Evolutionary conservation across 2,113 vertebrate species (phyloP).

Genomic region (Numida meleagris): DNA sequence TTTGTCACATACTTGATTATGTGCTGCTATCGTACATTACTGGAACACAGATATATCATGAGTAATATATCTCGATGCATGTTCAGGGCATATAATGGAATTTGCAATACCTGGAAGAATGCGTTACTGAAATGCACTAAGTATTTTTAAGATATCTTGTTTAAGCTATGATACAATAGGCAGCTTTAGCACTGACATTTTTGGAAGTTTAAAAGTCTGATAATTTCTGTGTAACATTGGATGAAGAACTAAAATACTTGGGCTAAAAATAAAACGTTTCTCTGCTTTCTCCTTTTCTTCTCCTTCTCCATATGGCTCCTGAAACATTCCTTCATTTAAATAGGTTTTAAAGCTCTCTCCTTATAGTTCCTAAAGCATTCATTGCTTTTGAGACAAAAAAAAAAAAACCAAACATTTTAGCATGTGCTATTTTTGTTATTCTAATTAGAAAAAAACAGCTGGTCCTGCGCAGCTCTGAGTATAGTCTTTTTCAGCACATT

Average conservation of each 20-base stretch:
- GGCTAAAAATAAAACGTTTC: slow-evolving; percentile 77
- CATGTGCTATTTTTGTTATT: slow-evolving; percentile 86
- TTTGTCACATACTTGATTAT: slow-evolving; percentile 51
- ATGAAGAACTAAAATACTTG: slow-evolving; percentile 67
- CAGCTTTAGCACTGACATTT: slow-evolving; percentile 58
- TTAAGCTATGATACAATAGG: slow-evolving; percentile 47
- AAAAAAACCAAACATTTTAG: slow-evolving; percentile 72
- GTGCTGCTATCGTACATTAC: slow-evolving; percentile 13
- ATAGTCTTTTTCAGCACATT: slow-evolving; percentile 79
- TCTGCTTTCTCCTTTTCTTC: slow-evolving; percentile 64
- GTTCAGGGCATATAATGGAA: slow-evolving; percentile 33
- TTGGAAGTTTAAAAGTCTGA: slow-evolving; percentile 72
- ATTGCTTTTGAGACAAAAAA: slow-evolving; percentile 76
- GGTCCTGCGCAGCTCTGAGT: slow-evolving; percentile 77
- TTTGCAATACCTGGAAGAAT: slow-evolving; percentile 44
- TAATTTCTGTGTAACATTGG: slow-evolving; percentile 67
- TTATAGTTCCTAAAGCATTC: slow-evolving; percentile 82
- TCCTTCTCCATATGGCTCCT: slow-evolving; percentile 82
- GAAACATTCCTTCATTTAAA: slow-evolving; percentile 81
- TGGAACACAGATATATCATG: slow-evolving; percentile 14
- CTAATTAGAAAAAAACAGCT: slow-evolving; percentile 85
- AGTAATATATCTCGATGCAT: slow-evolving; percentile 19
- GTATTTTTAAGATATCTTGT: slow-evolving; percentile 30
- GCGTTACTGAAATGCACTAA: neutral
- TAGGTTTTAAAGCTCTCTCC: slow-evolving; percentile 81